A percentile compares a stretch with the other conserved stretches of the same genome.
These are phyloP conservation scores for Artibeus jamaicensis DNA, from an alignment of 2,797 vertebrate species.

Conservation along the genomic window DNA sequence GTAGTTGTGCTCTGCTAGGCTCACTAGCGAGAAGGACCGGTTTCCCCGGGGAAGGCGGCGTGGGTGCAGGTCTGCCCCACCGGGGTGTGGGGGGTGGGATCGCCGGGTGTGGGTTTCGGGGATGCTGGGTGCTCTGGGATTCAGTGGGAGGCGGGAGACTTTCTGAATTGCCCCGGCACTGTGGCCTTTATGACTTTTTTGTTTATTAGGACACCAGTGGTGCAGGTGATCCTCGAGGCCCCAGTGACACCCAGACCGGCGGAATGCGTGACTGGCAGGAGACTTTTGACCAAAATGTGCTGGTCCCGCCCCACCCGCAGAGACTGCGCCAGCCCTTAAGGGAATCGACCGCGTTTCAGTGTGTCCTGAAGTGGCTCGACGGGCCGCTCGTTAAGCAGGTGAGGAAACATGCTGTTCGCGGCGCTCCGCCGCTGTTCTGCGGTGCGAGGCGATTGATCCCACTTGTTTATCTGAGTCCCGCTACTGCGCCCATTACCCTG, in stretches of 20 bases:
- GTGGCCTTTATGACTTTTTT: neutral
- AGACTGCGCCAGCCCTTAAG: conserved; percentile 78
- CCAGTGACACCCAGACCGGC: accelerated
- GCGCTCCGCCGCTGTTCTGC: accelerated
- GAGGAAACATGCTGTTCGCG: neutral
- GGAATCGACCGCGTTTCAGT: conserved; percentile 83
- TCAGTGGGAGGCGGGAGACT: neutral
- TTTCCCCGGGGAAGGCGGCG: accelerated
- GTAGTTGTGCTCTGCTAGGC: neutral
- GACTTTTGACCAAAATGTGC: conserved; percentile 78
- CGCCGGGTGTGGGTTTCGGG: neutral
- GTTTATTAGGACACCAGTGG: neutral
- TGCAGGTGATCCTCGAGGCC: neutral
- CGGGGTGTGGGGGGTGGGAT: neutral
- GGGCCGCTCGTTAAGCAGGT: conserved; percentile 83
- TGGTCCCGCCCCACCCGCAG: conserved; percentile 85
- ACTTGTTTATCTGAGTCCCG: accelerated
- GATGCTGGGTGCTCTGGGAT: neutral
- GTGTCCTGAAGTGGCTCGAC: conserved; percentile 82
- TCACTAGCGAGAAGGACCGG: accelerated
- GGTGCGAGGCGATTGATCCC: neutral
- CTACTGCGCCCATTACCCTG: accelerated
- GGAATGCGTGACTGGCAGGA: conserved; percentile 84
- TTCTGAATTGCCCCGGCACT: neutral
- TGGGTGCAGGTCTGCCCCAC: neutral